Evolutionary conservation across 2,797 vertebrate species (phyloP), one percentile per base, ranked within the genome.

Genomic region (Danio aesculapii): DNA sequence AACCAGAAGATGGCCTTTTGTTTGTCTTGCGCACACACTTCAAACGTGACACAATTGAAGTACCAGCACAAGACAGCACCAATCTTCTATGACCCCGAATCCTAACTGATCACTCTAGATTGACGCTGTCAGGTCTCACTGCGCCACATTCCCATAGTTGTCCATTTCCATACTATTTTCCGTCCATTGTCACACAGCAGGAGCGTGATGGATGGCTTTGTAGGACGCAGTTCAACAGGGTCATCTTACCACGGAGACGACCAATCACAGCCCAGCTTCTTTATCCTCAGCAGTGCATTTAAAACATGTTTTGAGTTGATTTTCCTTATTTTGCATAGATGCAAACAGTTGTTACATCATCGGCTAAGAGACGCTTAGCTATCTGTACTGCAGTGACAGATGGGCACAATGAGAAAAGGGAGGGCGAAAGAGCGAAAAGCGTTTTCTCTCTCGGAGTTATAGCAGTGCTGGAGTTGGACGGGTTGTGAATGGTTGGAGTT

Each of bases 381-480:
- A 7, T 50, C 70, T 17, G 58, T 6, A 68, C 50, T 88, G 58
- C 72, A 64, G 76, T 81, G 79, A 81, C 92, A 92, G 92, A 93
- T 93, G 93, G 89, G 84, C 80, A 59, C 84, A 57, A 53, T 12
- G 1, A 77, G 63, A 79, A 47, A 73, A 57, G 85, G 17, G 72
- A 41, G 77, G 63, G 69, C 52, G 41, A 75, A 30, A 63, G 61
- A 61, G 44, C 61, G n/a, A 66, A 55, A 44, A 70, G 46, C 79
- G 47, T 59, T 61, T 80, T 75, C 68, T 61, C 66, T 47, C 47
- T 71, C 52, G 83, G 82, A 87, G 85, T 86, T 87, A 82, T 86
- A 69, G 77, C 16, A 41, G 16, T 4, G 5, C 21, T 43, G 16
- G 39, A 75, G 30, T 14, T 30, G 17, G 50, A 5, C 0, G 53